These are phyloP conservation scores for Valencia hispanica DNA, from an alignment of 2,797 vertebrate species.

Conservation along the genomic window DNA sequence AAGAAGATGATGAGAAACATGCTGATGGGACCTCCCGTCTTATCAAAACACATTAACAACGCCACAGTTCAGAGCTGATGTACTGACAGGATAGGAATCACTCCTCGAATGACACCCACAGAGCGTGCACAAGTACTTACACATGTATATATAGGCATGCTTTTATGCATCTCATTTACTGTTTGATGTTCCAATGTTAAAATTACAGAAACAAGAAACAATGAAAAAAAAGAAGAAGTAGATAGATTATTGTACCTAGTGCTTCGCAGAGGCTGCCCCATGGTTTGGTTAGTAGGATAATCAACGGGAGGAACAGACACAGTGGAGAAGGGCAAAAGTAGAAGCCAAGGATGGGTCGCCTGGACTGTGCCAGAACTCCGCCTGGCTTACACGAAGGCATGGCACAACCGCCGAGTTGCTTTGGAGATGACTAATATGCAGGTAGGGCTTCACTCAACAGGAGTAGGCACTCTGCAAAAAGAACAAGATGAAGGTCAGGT, in stretches of 20 bases:
- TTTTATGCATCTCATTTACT: conserved; percentile 17
- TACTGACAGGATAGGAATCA: conserved; percentile 27
- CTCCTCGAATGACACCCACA: conserved; percentile 10
- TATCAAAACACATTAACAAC: conserved; percentile 72
- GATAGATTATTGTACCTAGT: conserved; percentile 68
- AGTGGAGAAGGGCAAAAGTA: conserved; percentile 52
- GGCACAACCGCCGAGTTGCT: conserved; percentile 47
- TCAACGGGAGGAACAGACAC: conserved; percentile 62
- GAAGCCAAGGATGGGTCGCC: conserved; percentile 51
- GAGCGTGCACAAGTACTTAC: neutral
- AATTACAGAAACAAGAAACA: neutral
- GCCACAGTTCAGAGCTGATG: conserved; percentile 46
- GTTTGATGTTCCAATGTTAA: conserved; percentile 16
- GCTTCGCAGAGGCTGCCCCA: conserved; percentile 66
- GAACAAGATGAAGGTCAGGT: conserved; percentile 48
- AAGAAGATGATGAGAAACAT: conserved; percentile 73
- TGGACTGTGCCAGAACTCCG: conserved; percentile 47
- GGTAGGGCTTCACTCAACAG: conserved; percentile 63
- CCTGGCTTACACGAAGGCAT: conserved; percentile 65
- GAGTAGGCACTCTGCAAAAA: conserved; percentile 77
- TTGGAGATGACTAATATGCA: conserved; percentile 46
- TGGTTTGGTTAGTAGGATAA: conserved; percentile 67
- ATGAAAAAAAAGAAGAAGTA: neutral
- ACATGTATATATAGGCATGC: conserved; percentile 8
- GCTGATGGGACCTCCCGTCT: conserved; percentile 64